Base-by-base conservation (phyloP, 2,113 vertebrate species). In the Turnix velox region DNA sequence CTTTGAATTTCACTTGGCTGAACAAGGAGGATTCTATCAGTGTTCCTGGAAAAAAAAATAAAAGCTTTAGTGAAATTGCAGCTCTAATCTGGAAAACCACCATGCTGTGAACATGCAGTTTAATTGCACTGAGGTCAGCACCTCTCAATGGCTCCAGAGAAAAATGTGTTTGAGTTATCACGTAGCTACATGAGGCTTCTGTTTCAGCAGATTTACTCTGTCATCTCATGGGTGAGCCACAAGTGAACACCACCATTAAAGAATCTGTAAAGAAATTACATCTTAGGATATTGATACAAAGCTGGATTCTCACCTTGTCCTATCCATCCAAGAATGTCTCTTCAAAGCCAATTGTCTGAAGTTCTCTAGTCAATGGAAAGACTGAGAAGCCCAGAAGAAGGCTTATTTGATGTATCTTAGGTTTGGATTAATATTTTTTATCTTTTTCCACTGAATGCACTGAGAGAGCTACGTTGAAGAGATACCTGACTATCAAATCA, bases 61-160 rank as follows among this genome's bases (percentile, higher is more conserved):
- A 37, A 48, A 79, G 33, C 54, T 52, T 22, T 49, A 24, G 72
- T 88, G 84, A 43, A 65, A 91, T 87, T 88, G 71, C 92, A 39
- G 45, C 46, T 67, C 69, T 88, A 96, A 96, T 95, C 88, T 88
- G 1, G 37, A 72, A 59, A 63, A 31, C 2, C 25, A 51, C 61
- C 18, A 10, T 65, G 79, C 80, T 87, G 37, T 25, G 87, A 83
- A 66, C n/a, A 33, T 45, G 67, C 22, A 54, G 15, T 90, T 96
- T 92, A 93, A 94, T 90, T 86, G 69, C 91, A 14, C 90, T 88
- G 73, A 92, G 61, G 65, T 96, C 91, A 93, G 48, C 92, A 45
- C 43, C 65, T 19, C 4, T 1, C 39, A 7, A 1, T 17, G 42
- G 19, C 61, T 93, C 35, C 0, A 10, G 27, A 55, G 65, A n/a